phyloP scores from a whole-genome alignment of 2,113 vertebrate genomes.

The Gila orcuttii region DNA sequence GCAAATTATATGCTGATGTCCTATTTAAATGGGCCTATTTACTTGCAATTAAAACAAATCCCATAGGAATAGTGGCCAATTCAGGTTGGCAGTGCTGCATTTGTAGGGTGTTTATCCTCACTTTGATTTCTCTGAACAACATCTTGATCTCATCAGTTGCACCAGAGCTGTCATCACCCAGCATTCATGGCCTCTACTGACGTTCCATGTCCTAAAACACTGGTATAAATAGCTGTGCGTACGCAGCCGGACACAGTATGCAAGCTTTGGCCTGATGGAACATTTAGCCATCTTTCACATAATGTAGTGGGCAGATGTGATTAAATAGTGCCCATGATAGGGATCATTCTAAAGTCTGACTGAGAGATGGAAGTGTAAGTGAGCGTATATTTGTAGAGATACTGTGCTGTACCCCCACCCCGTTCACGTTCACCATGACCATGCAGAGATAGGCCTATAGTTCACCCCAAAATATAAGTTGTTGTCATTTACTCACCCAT shows the following conservation, averaged over 20 bases:
- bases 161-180: constrained; percentile 32
- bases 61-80: background rate
- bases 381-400: background rate
- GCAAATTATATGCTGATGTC: background rate
- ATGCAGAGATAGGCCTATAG: background rate
- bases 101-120: background rate
- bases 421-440: background rate
- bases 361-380: background rate
- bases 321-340: background rate
- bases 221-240: constrained; percentile 43
- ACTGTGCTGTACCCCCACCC: background rate
- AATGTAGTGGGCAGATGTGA: background rate
- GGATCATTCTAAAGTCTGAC: background rate
- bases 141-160: constrained; percentile 25
- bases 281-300: constrained; percentile 3
- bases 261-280: background rate
- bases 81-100: background rate
- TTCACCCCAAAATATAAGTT: background rate
- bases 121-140: constrained; percentile 29
- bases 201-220: constrained; percentile 10
- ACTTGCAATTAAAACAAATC: background rate
- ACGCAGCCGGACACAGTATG: background rate
- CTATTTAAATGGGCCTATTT: background rate
- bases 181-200: constrained; percentile 31
- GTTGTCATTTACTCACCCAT: background rate